Evolutionary conservation across 2,888 invertebrate genomes (phyloP).

Genomic region (Penaeus monodon): DNA sequence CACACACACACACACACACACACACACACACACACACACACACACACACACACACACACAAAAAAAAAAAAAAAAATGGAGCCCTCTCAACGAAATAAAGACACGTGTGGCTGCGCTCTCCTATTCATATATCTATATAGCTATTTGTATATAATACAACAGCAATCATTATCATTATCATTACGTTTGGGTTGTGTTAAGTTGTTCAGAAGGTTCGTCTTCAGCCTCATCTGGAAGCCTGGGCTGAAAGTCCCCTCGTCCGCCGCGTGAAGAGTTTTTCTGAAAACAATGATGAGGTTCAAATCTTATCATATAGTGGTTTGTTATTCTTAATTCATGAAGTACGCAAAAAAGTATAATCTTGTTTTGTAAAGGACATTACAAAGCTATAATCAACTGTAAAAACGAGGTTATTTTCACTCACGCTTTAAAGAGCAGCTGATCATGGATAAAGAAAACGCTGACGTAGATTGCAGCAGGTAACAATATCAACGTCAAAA

Average conservation of each 20-base stretch:
- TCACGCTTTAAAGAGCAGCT: slow-evolving; percentile 74
- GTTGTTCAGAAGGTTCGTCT: slow-evolving; percentile 92
- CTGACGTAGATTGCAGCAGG: slow-evolving; percentile 79
- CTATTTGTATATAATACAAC: slow-evolving; percentile 5
- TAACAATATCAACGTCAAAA: slow-evolving; percentile 52
- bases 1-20: no score
- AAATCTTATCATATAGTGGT: not conserved
- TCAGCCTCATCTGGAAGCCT: slow-evolving; percentile 91
- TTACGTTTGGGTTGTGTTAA: slow-evolving; percentile 82
- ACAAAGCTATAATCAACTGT: not conserved
- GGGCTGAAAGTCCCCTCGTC: slow-evolving; percentile 98
- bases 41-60: no score
- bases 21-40: no score
- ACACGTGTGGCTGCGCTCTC: no score
- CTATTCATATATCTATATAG: slow-evolving; percentile 69
- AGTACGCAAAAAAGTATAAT: not conserved
- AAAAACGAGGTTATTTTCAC: not conserved
- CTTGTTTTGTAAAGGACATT: not conserved
- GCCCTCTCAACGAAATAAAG: no score
- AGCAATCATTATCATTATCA: slow-evolving; percentile 2
- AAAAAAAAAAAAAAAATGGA: no score
- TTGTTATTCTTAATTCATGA: not conserved
- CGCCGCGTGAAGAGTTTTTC: slow-evolving; percentile 83
- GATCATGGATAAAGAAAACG: slow-evolving; percentile 91
- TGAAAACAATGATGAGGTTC: slow-evolving; percentile 2